phyloP scores from a whole-genome alignment of 2,888 invertebrate species.

The Colletes collaris region DNA sequence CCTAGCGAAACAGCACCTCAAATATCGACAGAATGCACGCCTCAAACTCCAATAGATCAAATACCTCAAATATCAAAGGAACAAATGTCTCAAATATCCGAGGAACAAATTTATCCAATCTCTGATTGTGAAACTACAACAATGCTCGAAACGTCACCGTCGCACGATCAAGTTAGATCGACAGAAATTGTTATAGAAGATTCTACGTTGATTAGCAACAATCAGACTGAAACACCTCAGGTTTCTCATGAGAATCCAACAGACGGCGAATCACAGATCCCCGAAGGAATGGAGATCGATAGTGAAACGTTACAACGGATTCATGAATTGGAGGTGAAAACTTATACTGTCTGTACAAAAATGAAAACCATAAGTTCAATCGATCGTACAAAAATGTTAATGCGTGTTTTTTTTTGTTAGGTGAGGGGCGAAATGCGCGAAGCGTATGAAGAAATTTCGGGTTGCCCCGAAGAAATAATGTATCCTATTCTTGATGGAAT shows the following conservation, averaged over 20 bases:
- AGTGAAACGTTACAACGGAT: slow-evolving; percentile 81
- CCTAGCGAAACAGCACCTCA: slow-evolving; percentile 63
- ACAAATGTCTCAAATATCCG: slow-evolving; percentile 66
- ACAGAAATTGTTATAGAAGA: slow-evolving; percentile 69
- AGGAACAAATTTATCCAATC: slow-evolving; percentile 73
- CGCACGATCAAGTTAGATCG: slow-evolving; percentile 62
- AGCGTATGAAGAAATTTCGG: slow-evolving; percentile 81
- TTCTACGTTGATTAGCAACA: slow-evolving; percentile 57
- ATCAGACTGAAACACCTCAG: slow-evolving; percentile 62
- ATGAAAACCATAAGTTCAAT: slow-evolving; percentile 5
- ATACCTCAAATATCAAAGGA: slow-evolving; percentile 49
- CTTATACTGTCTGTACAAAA: slow-evolving; percentile 21
- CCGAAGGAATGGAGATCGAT: slow-evolving; percentile 81
- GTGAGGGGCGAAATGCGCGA: slow-evolving; percentile 81
- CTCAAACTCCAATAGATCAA: slow-evolving; percentile 55
- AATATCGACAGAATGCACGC: slow-evolving; percentile 61
- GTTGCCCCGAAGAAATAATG: slow-evolving; percentile 80
- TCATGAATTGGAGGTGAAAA: slow-evolving; percentile 78
- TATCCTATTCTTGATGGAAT: slow-evolving; percentile 81
- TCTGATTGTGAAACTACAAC: slow-evolving; percentile 72
- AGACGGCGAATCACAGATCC: slow-evolving; percentile 77
- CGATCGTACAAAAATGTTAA: slow-evolving; percentile 9
- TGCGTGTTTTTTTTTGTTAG: slow-evolving; percentile 60
- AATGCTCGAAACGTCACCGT: slow-evolving; percentile 66
- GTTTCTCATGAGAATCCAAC: slow-evolving; percentile 65